These are phyloP conservation scores for Noctua comes DNA, from an alignment of 2,888 invertebrate species.

Conservation along the genomic window DNA sequence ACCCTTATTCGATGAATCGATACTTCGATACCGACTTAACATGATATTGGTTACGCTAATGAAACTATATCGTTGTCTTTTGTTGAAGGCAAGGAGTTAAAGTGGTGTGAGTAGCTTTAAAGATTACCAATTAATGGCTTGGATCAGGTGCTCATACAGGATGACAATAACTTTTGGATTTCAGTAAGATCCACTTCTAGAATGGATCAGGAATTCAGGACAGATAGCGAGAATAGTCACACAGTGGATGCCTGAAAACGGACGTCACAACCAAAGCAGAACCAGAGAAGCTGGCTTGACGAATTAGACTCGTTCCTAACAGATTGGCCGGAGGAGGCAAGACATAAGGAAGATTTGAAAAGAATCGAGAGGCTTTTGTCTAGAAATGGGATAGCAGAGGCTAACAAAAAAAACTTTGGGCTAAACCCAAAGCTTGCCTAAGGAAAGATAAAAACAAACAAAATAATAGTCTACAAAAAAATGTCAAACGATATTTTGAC, in stretches of 20 bases:
- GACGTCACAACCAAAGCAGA: background rate
- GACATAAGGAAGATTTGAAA: background rate
- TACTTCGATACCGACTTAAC: conserved; percentile 61
- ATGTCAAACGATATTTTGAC: conserved; percentile 81
- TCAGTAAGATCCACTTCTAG: background rate
- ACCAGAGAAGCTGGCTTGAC: background rate
- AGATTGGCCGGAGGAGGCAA: background rate
- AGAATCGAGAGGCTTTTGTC: background rate
- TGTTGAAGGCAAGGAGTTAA: conserved; percentile 12
- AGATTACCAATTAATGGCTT: background rate
- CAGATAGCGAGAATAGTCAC: background rate
- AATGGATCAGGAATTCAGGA: background rate
- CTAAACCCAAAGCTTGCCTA: background rate
- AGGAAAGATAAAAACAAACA: conserved; percentile 42
- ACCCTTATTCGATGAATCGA: conserved; percentile 75
- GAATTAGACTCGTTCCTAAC: background rate
- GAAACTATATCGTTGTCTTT: conserved; percentile 40
- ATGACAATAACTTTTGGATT: background rate
- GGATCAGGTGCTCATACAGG: no score
- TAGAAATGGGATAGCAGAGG: background rate
- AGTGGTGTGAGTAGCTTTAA: background rate
- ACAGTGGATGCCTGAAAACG: background rate
- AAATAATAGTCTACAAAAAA: conserved; percentile 67
- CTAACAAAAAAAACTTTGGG: background rate
- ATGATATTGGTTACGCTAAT: conserved; percentile 60